Conservation (phyloP, 2,888 invertebrate species). For the Trachelus iudaicus region DNA sequence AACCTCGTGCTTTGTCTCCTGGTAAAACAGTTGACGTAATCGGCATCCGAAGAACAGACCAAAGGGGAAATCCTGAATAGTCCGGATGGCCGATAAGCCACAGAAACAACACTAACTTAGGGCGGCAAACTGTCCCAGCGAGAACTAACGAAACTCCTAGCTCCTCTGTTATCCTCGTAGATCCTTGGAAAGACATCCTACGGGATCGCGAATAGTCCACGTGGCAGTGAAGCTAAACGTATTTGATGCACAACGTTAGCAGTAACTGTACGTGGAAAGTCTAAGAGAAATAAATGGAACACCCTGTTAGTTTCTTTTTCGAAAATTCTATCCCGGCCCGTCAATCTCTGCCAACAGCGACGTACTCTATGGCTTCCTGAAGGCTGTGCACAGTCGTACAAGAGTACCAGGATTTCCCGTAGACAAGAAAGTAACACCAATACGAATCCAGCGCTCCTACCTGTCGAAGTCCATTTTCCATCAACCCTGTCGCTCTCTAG, state of each 20-base stretch:
- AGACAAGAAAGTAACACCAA: neutral
- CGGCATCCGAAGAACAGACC: no score
- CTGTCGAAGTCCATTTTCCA: neutral
- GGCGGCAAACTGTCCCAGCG: neutral
- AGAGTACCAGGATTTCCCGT: neutral
- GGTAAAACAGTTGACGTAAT: no score
- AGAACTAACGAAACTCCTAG: neutral
- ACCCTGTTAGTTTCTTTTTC: neutral
- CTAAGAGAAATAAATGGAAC: neutral
- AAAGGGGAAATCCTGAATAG: neutral
- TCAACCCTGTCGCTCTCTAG: neutral
- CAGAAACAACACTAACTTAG: neutral
- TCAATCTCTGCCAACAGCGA: neutral
- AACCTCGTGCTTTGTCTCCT: neutral
- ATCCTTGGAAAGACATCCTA: neutral
- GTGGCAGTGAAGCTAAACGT: neutral
- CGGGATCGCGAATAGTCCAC: neutral
- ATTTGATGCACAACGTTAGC: neutral
- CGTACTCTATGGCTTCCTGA: neutral
- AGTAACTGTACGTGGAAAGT: neutral
- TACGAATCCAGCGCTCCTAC: neutral
- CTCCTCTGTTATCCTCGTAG: neutral
- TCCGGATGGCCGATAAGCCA: neutral
- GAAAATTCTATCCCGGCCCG: neutral
- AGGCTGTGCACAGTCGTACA: neutral